Percentiles rank a stretch among this genome's conserved stretches.
These are phyloP conservation scores for Seriola quinqueradiata DNA, from an alignment of 2,113 vertebrate species.

Conservation along the genomic window DNA sequence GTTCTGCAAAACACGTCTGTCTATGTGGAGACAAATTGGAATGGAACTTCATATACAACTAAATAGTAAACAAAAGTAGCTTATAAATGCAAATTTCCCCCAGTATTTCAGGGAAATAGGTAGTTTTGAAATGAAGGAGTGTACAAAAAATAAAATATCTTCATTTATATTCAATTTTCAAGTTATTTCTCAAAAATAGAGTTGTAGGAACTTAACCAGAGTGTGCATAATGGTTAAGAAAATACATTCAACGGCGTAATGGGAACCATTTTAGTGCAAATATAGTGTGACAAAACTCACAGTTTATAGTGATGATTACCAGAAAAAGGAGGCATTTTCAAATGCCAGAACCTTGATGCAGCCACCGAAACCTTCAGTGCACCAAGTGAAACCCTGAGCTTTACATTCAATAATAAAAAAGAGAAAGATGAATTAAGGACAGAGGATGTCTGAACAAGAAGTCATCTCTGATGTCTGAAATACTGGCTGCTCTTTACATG, in stretches of 20 bases:
- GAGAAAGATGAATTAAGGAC: neutral
- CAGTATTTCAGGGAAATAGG: slow-evolving; percentile 46
- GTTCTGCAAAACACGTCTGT: neutral
- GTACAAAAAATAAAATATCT: slow-evolving; percentile 46
- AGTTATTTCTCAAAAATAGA: slow-evolving; percentile 27
- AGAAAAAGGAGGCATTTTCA: neutral
- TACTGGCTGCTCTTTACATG: slow-evolving; percentile 16
- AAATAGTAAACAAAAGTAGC: slow-evolving; percentile 23
- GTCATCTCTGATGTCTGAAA: neutral
- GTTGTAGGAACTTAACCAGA: slow-evolving; percentile 9
- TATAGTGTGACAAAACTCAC: slow-evolving; percentile 17
- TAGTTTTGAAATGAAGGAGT: slow-evolving; percentile 56
- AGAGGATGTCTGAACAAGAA: neutral
- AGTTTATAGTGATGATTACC: neutral
- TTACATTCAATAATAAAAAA: slow-evolving; percentile 59
- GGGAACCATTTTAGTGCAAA: slow-evolving; percentile 68
- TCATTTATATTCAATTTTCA: slow-evolving; percentile 53
- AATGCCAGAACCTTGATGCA: slow-evolving; percentile 25
- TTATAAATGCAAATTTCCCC: slow-evolving; percentile 26
- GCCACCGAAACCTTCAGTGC: slow-evolving; percentile 13
- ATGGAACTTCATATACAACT: neutral
- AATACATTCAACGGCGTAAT: slow-evolving; percentile 59
- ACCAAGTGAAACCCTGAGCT: slow-evolving; percentile 49
- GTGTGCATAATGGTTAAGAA: slow-evolving; percentile 28
- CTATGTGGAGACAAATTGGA: neutral